Evolutionary conservation across 2,113 vertebrate species (phyloP), one percentile per base, ranked within the genome.

Genomic region (Chiloscyllium plagiosum): DNA sequence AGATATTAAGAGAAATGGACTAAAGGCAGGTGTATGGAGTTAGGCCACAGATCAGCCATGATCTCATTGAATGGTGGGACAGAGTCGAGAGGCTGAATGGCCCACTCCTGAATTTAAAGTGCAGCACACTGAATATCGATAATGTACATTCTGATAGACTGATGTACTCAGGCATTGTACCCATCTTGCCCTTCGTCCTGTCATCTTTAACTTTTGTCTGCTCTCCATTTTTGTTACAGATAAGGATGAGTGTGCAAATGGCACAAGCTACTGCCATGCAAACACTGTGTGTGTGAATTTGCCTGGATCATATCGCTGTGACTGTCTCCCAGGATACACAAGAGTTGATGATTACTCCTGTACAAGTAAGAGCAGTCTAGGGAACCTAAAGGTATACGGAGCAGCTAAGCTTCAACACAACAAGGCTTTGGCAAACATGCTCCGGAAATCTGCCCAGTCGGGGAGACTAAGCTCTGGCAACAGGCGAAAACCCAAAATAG

Each of bases 281-380:
- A 99, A 99, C 96, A 99, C 99, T 0, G 97, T 98, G 96, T 99
- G 99, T 0, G 97, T 99, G 33, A 99, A 99, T 97, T 96, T 99
- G 96, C 98, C 98, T 0, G 99, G 99, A 0, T 97, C 98, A 68
- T 99, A 99, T 97, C 98, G 98, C 93, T 99, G 99, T 70, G 99
- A 99, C 97, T 99, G 99, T 69, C 96, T 98, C 37, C 95, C 97
- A 24, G 99, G 99, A 0, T 99, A 98, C 61, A 98, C 98, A 96
- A 98, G 99, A 0, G 98, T 99, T 96, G 99, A 99, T 78, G 98
- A 99, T 96, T 99, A 98, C 97, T 99, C 99, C 96, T 99, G 99
- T 96, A 99, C 99, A 83, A 99, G 99, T 99, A 97, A 96, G 98
- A 37, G 47, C 70, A 92, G 94, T 72, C 69, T 95, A 95, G 68